These are phyloP conservation scores for Rhagologus leucostigma DNA, from an alignment of 2,113 vertebrate species.

Conservation along the genomic window DNA sequence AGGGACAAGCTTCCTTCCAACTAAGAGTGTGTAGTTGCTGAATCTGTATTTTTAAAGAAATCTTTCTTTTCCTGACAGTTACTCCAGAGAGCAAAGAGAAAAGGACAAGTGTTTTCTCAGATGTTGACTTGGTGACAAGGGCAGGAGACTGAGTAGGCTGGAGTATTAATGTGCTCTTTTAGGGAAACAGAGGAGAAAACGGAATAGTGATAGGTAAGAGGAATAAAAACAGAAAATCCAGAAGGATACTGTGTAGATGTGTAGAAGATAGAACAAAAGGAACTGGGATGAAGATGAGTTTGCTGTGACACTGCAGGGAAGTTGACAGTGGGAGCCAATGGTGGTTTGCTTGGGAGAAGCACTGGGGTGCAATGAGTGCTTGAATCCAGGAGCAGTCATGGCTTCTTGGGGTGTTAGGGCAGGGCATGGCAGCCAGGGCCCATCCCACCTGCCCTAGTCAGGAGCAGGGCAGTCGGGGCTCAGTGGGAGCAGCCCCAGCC, in stretches of 20 bases:
- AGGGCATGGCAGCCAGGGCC: background rate
- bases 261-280: background rate
- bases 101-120: constrained; percentile 33
- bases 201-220: background rate
- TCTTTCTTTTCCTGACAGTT: background rate
- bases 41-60: constrained; percentile 36
- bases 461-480: background rate
- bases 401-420: background rate
- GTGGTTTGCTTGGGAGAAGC: background rate
- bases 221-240: background rate
- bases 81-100: constrained; percentile 21
- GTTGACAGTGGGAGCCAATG: background rate
- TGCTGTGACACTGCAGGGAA: background rate
- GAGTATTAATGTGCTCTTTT: background rate
- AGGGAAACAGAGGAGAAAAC: background rate
- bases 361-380: background rate
- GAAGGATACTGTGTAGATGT: background rate
- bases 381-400: rapidly evolving
- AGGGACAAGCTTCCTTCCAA: constrained; percentile 46
- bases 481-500: background rate
- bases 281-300: background rate
- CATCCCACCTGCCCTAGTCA: background rate
- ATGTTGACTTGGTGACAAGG: constrained; percentile 28
- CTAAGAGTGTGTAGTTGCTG: constrained; percentile 55
- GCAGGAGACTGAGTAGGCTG: background rate